Conservation (phyloP, 2,113 vertebrate genomes). For the Aldabrachelys gigantea region DNA sequence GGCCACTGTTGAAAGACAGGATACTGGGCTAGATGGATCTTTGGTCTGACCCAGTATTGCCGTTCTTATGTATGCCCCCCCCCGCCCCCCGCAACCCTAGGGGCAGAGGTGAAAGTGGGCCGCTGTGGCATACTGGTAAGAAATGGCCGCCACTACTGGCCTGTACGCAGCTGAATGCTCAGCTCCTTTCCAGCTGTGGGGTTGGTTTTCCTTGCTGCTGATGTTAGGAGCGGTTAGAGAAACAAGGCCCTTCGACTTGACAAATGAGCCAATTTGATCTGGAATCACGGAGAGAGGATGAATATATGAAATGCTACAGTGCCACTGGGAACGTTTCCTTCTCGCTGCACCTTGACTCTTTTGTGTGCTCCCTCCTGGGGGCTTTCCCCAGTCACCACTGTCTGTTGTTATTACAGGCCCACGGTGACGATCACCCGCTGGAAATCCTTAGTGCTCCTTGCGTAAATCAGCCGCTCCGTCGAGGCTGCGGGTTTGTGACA, state of each 20-base stretch:
- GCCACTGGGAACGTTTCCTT: neutral
- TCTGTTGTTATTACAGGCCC: neutral
- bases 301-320: neutral
- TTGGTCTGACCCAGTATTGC: too few species aligned
- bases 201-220: too few species aligned
- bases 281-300: neutral
- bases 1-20: too few species aligned
- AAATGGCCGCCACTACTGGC: too few species aligned
- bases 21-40: too few species aligned
- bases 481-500: neutral
- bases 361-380: neutral
- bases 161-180: neutral
- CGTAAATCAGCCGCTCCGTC: neutral
- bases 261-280: neutral
- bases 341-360: neutral
- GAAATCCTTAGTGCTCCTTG: neutral
- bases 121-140: too few species aligned
- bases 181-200: neutral
- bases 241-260: neutral
- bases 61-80: too few species aligned
- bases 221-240: neutral
- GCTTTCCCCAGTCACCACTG: neutral
- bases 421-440: neutral
- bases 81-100: too few species aligned
- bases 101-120: too few species aligned